Conservation (phyloP, 2,888 invertebrate genomes). For the Epicampocera succincta region DNA sequence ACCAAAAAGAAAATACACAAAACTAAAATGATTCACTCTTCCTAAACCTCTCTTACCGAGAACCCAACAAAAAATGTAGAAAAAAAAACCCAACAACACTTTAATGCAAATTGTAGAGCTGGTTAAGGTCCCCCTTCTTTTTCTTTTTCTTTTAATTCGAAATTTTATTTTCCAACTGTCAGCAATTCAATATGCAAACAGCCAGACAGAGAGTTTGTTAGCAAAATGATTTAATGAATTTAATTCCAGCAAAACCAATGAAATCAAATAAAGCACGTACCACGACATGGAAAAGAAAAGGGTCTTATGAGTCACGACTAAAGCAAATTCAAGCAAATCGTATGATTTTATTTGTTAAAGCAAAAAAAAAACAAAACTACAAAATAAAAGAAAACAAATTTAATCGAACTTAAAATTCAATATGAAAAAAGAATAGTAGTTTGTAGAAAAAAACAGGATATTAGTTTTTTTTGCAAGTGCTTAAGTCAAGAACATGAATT, state of each 20-base stretch:
- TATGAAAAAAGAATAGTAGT: constrained; percentile 17
- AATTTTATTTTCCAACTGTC: constrained; percentile 37
- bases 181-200: constrained; percentile 35
- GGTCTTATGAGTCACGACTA: constrained; percentile 56
- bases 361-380: neutral
- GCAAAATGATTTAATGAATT: constrained; percentile 39
- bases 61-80: neutral
- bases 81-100: neutral
- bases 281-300: constrained; percentile 30
- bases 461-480: too few relatives aligned
- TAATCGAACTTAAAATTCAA: constrained; percentile 31
- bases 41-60: constrained; percentile 4
- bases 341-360: constrained; percentile 39
- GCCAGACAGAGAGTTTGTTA: constrained; percentile 40
- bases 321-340: constrained; percentile 54
- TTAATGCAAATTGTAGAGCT: neutral
- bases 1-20: constrained; percentile 22
- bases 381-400: constrained; percentile 10
- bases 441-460: too few relatives aligned
- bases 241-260: constrained; percentile 28
- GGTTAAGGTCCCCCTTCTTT: constrained; percentile 12
- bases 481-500: too few relatives aligned
- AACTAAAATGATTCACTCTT: constrained; percentile 46
- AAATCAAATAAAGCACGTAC: constrained; percentile 56
- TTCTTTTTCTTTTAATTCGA: constrained; percentile 22